phyloP scores from a whole-genome alignment of 2,888 invertebrate genomes.

The Flexamia atlantica region DNA sequence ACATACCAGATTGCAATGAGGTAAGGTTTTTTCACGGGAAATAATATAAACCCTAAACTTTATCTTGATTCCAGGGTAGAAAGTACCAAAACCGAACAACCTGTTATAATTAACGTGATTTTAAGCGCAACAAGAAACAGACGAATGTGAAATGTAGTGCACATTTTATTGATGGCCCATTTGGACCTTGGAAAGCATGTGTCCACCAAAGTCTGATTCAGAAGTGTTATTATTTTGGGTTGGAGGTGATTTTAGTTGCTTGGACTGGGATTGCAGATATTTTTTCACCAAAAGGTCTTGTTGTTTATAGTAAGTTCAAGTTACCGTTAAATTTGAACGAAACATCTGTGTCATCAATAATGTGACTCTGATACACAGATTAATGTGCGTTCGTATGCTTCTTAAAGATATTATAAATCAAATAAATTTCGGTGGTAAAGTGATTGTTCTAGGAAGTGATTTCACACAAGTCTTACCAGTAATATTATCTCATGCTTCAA shows the following conservation, averaged over 20 bases:
- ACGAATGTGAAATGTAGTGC: too few relatives aligned
- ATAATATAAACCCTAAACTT: neutral
- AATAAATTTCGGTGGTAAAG: slow-evolving; percentile 64
- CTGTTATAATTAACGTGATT: neutral
- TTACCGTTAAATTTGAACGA: slow-evolving; percentile 58
- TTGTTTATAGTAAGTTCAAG: slow-evolving; percentile 52
- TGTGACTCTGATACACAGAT: slow-evolving; percentile 52
- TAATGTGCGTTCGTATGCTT: slow-evolving; percentile 42
- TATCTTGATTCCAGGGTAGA: neutral
- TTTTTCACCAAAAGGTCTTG: slow-evolving; percentile 69
- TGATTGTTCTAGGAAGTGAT: slow-evolving; percentile 58
- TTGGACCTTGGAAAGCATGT: slow-evolving; percentile 73
- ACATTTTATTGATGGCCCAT: slow-evolving; percentile 73
- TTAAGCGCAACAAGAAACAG: neutral
- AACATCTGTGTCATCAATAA: slow-evolving; percentile 28
- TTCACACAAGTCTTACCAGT: slow-evolving; percentile 52
- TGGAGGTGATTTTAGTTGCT: slow-evolving; percentile 66
- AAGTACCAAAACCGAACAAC: neutral
- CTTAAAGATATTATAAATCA: slow-evolving; percentile 52
- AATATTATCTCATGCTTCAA: slow-evolving; percentile 30
- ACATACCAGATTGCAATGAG: neutral
- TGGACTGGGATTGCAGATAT: slow-evolving; percentile 70
- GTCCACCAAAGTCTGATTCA: slow-evolving; percentile 67
- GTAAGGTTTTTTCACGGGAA: neutral
- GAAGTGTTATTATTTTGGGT: slow-evolving; percentile 6